Percentiles rank a stretch among this genome's conserved stretches.
Evolutionary conservation across 2,113 vertebrate genomes (phyloP).

Genomic region (Ammodytes marinus): DNA sequence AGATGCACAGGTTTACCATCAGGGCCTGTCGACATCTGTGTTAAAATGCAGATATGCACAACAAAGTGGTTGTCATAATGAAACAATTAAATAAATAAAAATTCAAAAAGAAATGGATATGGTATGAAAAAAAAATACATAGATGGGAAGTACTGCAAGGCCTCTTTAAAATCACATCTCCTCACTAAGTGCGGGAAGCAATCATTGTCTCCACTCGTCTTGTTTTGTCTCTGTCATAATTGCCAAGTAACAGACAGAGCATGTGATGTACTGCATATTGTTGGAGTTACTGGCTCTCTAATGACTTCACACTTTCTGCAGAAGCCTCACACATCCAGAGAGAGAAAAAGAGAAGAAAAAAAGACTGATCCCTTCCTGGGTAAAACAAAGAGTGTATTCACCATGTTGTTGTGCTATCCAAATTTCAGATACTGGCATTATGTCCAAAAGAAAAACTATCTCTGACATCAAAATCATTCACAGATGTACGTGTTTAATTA

Average conservation of each 20-base stretch:
- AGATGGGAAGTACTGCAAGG: background rate
- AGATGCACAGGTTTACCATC: background rate
- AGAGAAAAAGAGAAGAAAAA: background rate
- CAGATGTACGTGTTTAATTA: background rate
- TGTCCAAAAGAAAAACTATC: background rate
- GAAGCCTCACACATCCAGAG: background rate
- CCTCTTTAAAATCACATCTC: background rate
- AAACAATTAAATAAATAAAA: no score
- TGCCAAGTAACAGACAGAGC: background rate
- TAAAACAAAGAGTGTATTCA: background rate
- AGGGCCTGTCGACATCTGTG: background rate
- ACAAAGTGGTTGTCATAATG: background rate
- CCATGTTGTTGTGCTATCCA: background rate
- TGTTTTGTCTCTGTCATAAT: background rate
- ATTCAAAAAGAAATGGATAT: background rate
- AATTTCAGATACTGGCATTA: conserved; percentile 6
- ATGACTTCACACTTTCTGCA: conserved; percentile 8
- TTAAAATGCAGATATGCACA: background rate
- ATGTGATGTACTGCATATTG: background rate
- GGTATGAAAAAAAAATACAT: background rate
- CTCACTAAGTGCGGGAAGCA: background rate
- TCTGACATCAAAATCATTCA: background rate
- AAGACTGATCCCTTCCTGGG: background rate
- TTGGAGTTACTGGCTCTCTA: background rate
- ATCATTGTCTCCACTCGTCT: background rate